These are phyloP conservation scores for Ctenoplectra terminalis DNA, from an alignment of 1,140 invertebrate genomes.

Conservation along the genomic window DNA sequence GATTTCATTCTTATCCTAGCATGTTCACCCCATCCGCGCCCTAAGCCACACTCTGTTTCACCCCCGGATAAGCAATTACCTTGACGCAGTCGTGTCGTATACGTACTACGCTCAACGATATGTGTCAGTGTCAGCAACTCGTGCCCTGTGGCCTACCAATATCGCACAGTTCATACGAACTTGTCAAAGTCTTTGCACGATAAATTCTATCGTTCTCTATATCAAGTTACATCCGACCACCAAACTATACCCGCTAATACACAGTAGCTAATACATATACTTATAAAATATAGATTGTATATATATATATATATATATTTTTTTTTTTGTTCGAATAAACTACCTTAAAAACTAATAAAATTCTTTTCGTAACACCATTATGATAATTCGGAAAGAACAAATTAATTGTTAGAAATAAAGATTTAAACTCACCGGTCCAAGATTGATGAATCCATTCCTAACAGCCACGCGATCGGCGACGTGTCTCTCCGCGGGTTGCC, in stretches of 20 bases:
- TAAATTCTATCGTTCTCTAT: neutral
- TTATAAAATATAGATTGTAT: too few species aligned
- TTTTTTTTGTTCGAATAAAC: too few species aligned
- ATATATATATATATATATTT: too few species aligned
- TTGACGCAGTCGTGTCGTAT: conserved; percentile 1
- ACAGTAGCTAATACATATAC: too few species aligned
- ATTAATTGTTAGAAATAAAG: too few species aligned
- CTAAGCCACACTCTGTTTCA: conserved; percentile 29
- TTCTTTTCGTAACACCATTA: neutral
- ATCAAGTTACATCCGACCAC: neutral
- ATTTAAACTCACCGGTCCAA: conserved; percentile 93
- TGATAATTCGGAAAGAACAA: too few species aligned
- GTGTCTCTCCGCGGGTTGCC: conserved; percentile 87
- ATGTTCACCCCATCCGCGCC: conserved; percentile 27
- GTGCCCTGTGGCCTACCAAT: neutral
- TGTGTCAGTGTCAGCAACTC: conserved; percentile 6
- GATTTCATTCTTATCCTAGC: conserved; percentile 37
- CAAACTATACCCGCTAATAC: neutral
- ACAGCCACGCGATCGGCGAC: conserved; percentile 89
- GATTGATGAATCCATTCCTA: conserved; percentile 93
- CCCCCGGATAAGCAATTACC: conserved; percentile 33
- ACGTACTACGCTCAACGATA: neutral
- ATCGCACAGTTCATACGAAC: neutral
- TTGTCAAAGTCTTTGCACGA: neutral
- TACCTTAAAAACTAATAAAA: neutral